Conservation (phyloP, 2,113 vertebrate genomes). For the Tetraodon nigroviridis region DNA sequence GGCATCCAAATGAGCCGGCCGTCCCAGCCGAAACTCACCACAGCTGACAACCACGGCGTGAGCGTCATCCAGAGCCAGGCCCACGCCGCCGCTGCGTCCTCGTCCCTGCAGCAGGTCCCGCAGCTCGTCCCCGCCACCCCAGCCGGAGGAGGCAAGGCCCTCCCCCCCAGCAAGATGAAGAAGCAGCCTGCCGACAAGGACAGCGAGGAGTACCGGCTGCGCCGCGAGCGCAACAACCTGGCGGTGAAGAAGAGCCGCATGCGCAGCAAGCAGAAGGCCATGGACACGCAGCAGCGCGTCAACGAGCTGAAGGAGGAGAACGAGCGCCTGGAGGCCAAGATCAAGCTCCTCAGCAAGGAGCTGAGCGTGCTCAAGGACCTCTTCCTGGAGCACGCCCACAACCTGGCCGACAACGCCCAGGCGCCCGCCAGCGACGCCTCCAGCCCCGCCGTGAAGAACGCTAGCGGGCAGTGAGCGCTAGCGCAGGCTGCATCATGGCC, state of each 20-base stretch:
- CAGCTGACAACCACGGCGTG: conserved; percentile 79
- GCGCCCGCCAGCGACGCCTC: conserved; percentile 71
- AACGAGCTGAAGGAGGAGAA: conserved; percentile 99
- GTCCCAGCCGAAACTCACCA: conserved; percentile 72
- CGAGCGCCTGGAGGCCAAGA: conserved; percentile 96
- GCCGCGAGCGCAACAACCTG: conserved; percentile 95
- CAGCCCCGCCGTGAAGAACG: conserved; percentile 46
- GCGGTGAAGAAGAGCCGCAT: conserved; percentile 97
- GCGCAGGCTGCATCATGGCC: not conserved
- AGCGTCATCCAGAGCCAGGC: conserved; percentile 83
- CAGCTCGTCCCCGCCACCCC: conserved; percentile 79
- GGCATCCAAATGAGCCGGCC: conserved; percentile 89
- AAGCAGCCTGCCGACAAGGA: conserved; percentile 82
- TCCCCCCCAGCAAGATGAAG: conserved; percentile 84
- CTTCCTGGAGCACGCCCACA: conserved; percentile 97
- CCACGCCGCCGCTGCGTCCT: conserved; percentile 54
- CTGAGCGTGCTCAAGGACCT: conserved; percentile 97
- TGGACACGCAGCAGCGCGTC: conserved; percentile 92
- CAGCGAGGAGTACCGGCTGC: conserved; percentile 91
- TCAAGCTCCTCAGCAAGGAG: conserved; percentile 96
- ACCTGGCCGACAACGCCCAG: conserved; percentile 90
- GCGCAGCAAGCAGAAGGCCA: conserved; percentile 97
- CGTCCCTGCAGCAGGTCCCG: conserved; percentile 85
- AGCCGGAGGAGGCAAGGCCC: conserved; percentile 78
- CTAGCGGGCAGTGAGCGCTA: conserved; percentile 59